Conservation (phyloP, 2,113 vertebrate genomes). For the Marmota flaviventris region DNA sequence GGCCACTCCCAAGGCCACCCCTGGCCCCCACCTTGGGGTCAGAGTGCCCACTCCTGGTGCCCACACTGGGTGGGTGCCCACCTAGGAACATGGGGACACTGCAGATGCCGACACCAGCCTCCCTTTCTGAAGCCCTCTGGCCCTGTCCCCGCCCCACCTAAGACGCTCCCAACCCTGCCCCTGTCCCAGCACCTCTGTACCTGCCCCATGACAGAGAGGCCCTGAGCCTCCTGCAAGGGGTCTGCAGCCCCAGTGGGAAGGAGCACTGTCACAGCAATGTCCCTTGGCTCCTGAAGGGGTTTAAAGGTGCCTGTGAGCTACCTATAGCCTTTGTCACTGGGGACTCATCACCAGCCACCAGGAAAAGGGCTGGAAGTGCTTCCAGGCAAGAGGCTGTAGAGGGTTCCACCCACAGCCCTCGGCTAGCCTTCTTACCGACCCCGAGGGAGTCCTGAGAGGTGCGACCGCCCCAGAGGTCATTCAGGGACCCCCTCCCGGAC, state of each 20-base stretch:
- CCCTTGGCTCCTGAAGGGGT: not conserved
- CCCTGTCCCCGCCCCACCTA: rapidly evolving
- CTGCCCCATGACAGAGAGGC: not conserved
- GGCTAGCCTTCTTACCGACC: not conserved
- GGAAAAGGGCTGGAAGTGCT: not conserved
- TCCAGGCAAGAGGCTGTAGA: too few species aligned
- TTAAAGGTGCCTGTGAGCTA: not conserved
- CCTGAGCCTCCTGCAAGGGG: not conserved
- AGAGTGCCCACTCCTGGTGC: too few species aligned
- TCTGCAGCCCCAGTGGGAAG: not conserved
- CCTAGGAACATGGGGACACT: not conserved
- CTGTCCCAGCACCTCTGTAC: not conserved
- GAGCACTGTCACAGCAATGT: not conserved
- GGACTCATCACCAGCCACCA: not conserved
- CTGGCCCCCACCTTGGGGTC: too few species aligned
- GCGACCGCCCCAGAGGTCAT: too few species aligned
- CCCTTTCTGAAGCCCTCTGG: not conserved
- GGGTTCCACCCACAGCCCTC: not conserved
- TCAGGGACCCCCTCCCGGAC: not conserved
- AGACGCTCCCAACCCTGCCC: not conserved
- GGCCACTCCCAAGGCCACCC: too few species aligned
- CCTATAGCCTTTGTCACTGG: not conserved
- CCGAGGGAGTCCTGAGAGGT: not conserved
- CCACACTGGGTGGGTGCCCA: too few species aligned
- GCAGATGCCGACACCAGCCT: not conserved